These are phyloP conservation scores for Harpegnathos saltator DNA, from an alignment of 1,140 invertebrate genomes.

Conservation along the genomic window DNA sequence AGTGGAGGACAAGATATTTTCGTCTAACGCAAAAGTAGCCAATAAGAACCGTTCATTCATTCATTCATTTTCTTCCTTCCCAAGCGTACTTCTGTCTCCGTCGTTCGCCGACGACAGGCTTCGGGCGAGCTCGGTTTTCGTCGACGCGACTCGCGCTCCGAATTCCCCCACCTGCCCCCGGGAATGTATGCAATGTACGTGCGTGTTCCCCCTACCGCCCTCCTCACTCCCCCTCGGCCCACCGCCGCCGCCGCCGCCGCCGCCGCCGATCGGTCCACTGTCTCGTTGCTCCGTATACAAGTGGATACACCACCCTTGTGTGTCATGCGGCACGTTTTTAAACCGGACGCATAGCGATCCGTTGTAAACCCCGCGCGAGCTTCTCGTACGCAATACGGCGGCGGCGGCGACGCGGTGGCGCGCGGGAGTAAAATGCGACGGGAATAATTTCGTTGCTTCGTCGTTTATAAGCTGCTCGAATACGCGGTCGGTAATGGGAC, in stretches of 20 bases:
- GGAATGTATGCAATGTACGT: conserved; percentile 65
- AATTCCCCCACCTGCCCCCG: conserved; percentile 48
- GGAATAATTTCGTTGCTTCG: conserved; percentile 43
- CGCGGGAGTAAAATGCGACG: background rate
- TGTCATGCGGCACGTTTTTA: conserved; percentile 58
- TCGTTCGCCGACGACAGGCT: conserved; percentile 40
- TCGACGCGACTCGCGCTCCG: conserved; percentile 42
- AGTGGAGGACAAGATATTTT: no score
- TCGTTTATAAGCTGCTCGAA: conserved; percentile 14
- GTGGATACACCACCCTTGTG: conserved; percentile 57
- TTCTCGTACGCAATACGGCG: conserved; percentile 27
- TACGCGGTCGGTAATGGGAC: conserved; percentile 1
- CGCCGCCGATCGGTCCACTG: background rate
- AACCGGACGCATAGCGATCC: conserved; percentile 48
- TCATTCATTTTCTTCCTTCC: no score
- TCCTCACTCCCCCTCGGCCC: conserved; percentile 26
- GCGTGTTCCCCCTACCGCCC: conserved; percentile 41
- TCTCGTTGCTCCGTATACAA: conserved; percentile 52
- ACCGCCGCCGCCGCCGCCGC: background rate
- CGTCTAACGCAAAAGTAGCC: no score
- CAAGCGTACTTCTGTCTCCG: background rate
- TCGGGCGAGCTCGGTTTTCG: conserved; percentile 58
- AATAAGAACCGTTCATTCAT: no score
- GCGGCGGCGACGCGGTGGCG: background rate
- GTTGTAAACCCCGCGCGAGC: conserved; percentile 45